These are phyloP conservation scores for Boleophthalmus pectinirostris DNA, from an alignment of 2,113 vertebrate genomes.

Conservation along the genomic window DNA sequence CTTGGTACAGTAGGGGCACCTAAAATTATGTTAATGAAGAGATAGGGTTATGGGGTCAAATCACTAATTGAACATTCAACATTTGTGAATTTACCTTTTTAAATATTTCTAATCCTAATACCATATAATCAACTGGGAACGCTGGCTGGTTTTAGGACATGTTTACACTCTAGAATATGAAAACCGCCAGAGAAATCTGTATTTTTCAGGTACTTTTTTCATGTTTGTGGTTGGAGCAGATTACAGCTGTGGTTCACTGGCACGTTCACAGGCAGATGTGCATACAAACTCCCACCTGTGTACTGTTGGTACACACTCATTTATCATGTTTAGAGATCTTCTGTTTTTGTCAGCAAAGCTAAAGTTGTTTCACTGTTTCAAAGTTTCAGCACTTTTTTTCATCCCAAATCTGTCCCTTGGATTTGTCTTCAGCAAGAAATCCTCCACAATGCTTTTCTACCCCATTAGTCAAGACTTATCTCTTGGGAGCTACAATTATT, in stretches of 20 bases:
- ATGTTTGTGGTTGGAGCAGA: background rate
- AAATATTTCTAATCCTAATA: background rate
- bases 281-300: constrained; percentile 1
- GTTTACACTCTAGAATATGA: no score
- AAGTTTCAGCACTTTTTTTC: background rate
- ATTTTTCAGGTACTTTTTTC: background rate
- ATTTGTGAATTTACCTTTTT: background rate
- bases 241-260: constrained; percentile 1
- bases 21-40: background rate
- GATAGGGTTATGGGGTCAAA: no score
- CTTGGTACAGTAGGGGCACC: background rate
- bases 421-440: constrained; percentile 30
- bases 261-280: background rate
- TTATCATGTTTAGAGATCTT: background rate
- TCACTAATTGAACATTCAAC: background rate
- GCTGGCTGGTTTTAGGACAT: no score
- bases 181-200: background rate
- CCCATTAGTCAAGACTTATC: constrained; percentile 14
- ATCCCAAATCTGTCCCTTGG: background rate
- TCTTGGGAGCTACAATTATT: constrained; percentile 39
- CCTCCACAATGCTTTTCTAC: constrained; percentile 26
- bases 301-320: background rate
- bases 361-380: background rate
- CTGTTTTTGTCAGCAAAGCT: background rate
- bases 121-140: background rate